Evolutionary conservation across 2,113 vertebrate species (phyloP), one percentile per base, ranked within the genome.

Genomic region (Petromus typicus): DNA sequence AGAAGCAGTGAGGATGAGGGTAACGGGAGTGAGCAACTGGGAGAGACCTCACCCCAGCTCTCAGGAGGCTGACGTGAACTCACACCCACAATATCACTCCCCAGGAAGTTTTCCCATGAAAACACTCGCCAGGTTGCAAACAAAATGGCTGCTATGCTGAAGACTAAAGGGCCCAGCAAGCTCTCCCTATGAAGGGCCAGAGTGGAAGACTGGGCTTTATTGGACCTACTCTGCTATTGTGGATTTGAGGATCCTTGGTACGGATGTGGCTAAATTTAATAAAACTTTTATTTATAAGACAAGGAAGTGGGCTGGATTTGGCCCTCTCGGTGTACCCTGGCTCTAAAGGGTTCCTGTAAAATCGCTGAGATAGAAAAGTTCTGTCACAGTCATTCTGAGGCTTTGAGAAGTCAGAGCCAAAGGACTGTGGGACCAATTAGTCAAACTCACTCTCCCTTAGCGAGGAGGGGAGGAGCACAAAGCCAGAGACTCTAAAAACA

Each of bases 221-320:
- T 13, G 14, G 3, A 13, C 48, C 1, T 16, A 4, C 11, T 63
- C 71, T 37, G 37, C 45, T 32, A 7, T 18, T 34, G 0, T 12
- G 34, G 73, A 73, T n/a, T 23, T 61, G 16, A 73, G 27, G 45
- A 69, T 2, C 7, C 92, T 13, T 1, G 14, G 56, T n/a, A 43
- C 6, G 64, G 3, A 10, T 2, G 0, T 23, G 43, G 32, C 40
- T 51, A 22, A 43, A 7, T 69, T 67, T 67, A 86, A 84, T 54
- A 91, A 89, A 94, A 86, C 78, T 95, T n/a, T 95, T 85, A 81
- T 92, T 87, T n/a, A 71, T 43, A 79, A 63, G n/a, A 34, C 25
- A 14, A 66, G 51, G 51, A 54, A 20, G 48, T 32, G 13, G 43
- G 37, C 57, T 86, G 75, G 37, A n/a, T 51, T 76, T n/a, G 37